Base-by-base conservation (phyloP, 2,113 vertebrate genomes). In the Lophura nycthemera region DNA sequence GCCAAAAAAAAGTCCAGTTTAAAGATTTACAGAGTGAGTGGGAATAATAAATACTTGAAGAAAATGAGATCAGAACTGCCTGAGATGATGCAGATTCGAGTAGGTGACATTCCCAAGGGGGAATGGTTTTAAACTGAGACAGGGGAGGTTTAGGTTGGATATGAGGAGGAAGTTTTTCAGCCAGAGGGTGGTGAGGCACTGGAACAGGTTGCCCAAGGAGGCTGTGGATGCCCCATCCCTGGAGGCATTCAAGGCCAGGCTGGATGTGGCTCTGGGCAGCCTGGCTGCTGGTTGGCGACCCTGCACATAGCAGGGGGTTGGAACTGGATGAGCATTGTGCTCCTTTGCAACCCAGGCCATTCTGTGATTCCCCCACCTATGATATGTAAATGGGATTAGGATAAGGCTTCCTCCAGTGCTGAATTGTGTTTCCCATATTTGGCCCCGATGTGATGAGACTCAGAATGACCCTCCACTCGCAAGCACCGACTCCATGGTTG, bases 11-110 rank as follows among this genome's bases (percentile, higher is more conserved):
- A 17, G 40, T 14, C 14, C 7, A 2, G 11, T 63, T 85, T 91
- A 92, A 92, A 76, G 56, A 93, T 93, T 88, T 92, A 91, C 60
- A 52, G 74, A n/a, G 36, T 32, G 50, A 0, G 1, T 89, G 74
- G 27, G 75, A 88, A 87, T 56, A 80, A 64, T 42, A 92, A 94
- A 92, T 56, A 83, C 56, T 83, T 75, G 7, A 78, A 75, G 45
- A 72, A 93, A 88, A 43, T 7, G 0, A 90, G 4, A 8, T 83
- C 42, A 83, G 72, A 52, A 67, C 64, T 78, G 85, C 82, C 79
- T 45, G 60, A 91, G 75, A 50, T 25, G 67, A 29, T 70, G 42
- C 74, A 83, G 84, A 87, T 66, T 67, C 0, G 0, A 43, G 14
- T 1, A 6, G 18, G 61, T 76, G 54, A 52, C 71, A 72, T 83